Percentiles rank a stretch among this genome's conserved stretches.
phyloP scores from a whole-genome alignment of 2,888 invertebrate genomes.

The Diarsia dahlii region DNA sequence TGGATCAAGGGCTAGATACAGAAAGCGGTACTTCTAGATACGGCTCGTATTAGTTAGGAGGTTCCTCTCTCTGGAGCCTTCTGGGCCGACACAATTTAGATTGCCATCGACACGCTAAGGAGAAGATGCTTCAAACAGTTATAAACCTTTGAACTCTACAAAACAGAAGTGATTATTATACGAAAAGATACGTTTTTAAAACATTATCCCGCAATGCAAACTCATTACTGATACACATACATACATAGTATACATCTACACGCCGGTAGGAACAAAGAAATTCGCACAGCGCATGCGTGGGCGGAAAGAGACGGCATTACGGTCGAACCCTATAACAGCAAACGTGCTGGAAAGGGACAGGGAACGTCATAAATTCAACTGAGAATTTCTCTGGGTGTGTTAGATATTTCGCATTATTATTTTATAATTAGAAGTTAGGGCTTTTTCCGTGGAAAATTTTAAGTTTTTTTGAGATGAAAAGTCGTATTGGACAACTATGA shows the following conservation, averaged over 20 bases:
- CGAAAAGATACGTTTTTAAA: slow-evolving; percentile 26
- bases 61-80: no score
- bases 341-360: slow-evolving; percentile 63
- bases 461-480: slow-evolving; percentile 1
- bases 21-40: no score
- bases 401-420: slow-evolving; percentile 30
- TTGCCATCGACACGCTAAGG: no score
- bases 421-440: slow-evolving; percentile 36
- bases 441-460: not conserved
- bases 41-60: no score
- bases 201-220: slow-evolving; percentile 13
- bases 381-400: slow-evolving; percentile 36
- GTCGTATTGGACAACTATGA: not conserved
- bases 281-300: slow-evolving; percentile 71
- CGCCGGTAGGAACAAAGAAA: slow-evolving; percentile 70
- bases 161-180: not conserved
- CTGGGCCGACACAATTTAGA: no score
- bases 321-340: slow-evolving; percentile 49
- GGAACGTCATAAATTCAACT: slow-evolving; percentile 74
- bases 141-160: not conserved
- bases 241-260: not conserved
- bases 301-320: slow-evolving; percentile 62
- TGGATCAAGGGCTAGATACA: no score
- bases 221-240: slow-evolving; percentile 39
- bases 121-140: not conserved